phyloP scores from a whole-genome alignment of 2,888 invertebrate species.

The Zaprionus lineosus region DNA sequence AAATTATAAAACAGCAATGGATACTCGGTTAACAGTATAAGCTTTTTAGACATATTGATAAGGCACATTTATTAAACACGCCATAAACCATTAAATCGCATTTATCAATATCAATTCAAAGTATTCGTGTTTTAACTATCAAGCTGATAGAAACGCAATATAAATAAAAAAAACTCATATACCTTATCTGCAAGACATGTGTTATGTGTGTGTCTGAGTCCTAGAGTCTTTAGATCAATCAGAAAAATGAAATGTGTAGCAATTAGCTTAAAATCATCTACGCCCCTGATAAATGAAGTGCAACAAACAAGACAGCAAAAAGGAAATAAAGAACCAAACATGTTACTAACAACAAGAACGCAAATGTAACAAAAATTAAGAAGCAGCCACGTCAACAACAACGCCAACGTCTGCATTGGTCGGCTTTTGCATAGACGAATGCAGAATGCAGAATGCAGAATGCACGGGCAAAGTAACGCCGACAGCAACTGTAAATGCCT shows the following conservation, averaged over 20 bases:
- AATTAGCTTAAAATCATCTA: constrained; percentile 51
- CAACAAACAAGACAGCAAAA: constrained; percentile 41
- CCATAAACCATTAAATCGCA: constrained; percentile 49
- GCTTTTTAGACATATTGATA: constrained; percentile 40
- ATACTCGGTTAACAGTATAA: neutral
- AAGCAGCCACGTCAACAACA: constrained; percentile 35
- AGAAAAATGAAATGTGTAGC: too few relatives aligned
- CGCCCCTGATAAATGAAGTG: constrained; percentile 39
- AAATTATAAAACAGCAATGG: neutral
- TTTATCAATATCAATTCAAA: constrained; percentile 61
- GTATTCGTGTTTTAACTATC: constrained; percentile 18
- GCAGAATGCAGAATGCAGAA: constrained; percentile 43
- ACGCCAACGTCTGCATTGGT: neutral
- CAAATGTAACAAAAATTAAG: constrained; percentile 54
- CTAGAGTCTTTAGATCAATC: too few relatives aligned
- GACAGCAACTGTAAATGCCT: constrained; percentile 5
- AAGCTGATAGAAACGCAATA: constrained; percentile 7
- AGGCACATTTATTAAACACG: constrained; percentile 41
- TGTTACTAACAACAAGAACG: constrained; percentile 53
- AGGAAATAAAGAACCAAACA: constrained; percentile 56
- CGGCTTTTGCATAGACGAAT: constrained; percentile 61
- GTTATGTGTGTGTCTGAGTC: too few relatives aligned
- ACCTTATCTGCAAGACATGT: constrained; percentile 50
- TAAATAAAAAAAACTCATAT: constrained; percentile 29
- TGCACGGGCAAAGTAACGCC: constrained; percentile 1